These are phyloP conservation scores for Oncorhynchus kisutch DNA, from an alignment of 2,113 vertebrate genomes.

Conservation along the genomic window DNA sequence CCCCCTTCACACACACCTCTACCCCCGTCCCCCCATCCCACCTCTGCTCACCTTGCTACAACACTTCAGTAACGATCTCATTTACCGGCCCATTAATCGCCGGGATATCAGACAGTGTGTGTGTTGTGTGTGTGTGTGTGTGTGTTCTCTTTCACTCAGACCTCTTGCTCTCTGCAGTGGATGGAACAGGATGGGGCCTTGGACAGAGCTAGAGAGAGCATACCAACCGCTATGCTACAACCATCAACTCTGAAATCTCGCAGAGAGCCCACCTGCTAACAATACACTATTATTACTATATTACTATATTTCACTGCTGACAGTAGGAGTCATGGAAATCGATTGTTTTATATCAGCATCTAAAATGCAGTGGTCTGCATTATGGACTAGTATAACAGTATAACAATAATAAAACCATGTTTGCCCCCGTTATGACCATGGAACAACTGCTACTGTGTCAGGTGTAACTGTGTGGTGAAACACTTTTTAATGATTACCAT, in stretches of 20 bases:
- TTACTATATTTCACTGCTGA: too few relatives aligned
- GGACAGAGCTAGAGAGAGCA: neutral
- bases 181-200: neutral
- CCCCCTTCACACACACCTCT: neutral
- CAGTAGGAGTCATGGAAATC: too few relatives aligned
- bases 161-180: neutral
- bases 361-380: too few relatives aligned
- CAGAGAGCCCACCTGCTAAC: too few relatives aligned
- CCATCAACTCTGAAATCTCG: neutral
- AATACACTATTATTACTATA: too few relatives aligned
- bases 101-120: slow-evolving; percentile 40
- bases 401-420: too few relatives aligned
- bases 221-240: neutral
- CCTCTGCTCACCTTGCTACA: slow-evolving; percentile 63
- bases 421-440: too few relatives aligned
- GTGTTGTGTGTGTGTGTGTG: slow-evolving; percentile 9
- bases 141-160: neutral
- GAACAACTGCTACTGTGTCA: too few relatives aligned
- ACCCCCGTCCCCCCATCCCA: slow-evolving; percentile 25
- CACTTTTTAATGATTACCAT: too few relatives aligned
- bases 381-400: too few relatives aligned
- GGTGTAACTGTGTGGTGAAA: too few relatives aligned
- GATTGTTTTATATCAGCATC: too few relatives aligned
- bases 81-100: slow-evolving; percentile 74
- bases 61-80: slow-evolving; percentile 76